These are phyloP conservation scores for Glaucomys volans DNA, from an alignment of 2,113 vertebrate species.

Conservation along the genomic window DNA sequence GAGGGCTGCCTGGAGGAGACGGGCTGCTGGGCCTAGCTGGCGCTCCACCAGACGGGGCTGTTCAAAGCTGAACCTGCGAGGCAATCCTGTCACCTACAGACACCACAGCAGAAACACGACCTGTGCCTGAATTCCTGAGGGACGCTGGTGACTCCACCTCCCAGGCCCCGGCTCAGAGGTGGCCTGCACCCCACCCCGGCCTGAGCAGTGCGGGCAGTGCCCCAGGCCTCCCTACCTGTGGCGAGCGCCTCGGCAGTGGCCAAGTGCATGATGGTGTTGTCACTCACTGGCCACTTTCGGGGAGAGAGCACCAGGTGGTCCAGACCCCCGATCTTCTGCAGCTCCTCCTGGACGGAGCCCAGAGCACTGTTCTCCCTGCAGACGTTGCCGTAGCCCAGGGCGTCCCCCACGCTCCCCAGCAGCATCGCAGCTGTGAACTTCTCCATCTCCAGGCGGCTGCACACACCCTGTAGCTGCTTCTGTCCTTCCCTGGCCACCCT, in stretches of 20 bases:
- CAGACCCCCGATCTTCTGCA: slow-evolving; percentile 91
- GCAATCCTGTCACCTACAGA: neutral
- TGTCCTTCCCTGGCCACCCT: slow-evolving; percentile 80
- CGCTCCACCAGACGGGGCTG: neutral
- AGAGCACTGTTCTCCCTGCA: slow-evolving; percentile 88
- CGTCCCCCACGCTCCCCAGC: slow-evolving; percentile 93
- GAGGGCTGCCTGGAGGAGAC: neutral
- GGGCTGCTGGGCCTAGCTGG: neutral
- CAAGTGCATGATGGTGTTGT: slow-evolving; percentile 95
- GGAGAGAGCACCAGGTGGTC: slow-evolving; percentile 90
- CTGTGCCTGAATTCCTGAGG: neutral
- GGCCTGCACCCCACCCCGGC: neutral
- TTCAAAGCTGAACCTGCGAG: neutral
- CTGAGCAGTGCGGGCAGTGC: too few species aligned
- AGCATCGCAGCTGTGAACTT: slow-evolving; percentile 95
- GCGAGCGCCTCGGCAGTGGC: slow-evolving; percentile 94
- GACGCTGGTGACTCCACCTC: neutral
- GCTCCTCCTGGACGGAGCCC: slow-evolving; percentile 92
- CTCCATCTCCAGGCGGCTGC: slow-evolving; percentile 88
- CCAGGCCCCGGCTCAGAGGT: neutral
- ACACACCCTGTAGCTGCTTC: slow-evolving; percentile 39
- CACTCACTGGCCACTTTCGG: slow-evolving; percentile 95
- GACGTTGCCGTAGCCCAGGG: slow-evolving; percentile 93
- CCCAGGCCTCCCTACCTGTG: slow-evolving; percentile 89
- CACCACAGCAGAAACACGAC: neutral